Evolutionary conservation across 2,797 vertebrate species (phyloP), one percentile per base, ranked within the genome.

Genomic region (Coregonus sp.): DNA sequence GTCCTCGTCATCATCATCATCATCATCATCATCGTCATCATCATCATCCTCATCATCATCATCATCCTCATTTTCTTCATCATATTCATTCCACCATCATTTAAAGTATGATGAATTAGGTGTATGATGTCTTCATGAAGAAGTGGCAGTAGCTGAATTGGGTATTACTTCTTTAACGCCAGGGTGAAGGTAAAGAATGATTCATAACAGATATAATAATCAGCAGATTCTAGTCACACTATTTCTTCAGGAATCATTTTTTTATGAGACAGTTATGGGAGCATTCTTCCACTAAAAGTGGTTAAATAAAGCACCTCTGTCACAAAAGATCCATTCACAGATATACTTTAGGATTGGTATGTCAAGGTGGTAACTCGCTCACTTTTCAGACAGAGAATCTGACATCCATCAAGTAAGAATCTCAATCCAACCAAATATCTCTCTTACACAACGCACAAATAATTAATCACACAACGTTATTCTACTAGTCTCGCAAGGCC

Each of bases 21-120:
- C 25, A 25, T 25, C 25, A 1, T 25, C 47, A 20, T 52, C 12
- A 51, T 50, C 47, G 54, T 80, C 67, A 78, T 82, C 65, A 75
- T 85, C 71, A 75, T 77, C 51, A 1, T 40, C 37, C 6, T 9
- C 37, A 40, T 7, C 40, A 25, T 25, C 31, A 33, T 33, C 31
- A 68, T n/a, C 52, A 74, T 52, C 76, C 51, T 75, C n/a, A 50
- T 2, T 33, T 59, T 72, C 66, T 15, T 76, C 29, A 33, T 33
- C 67, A 33, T 74, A 18, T 37, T 74, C 63, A 14, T 15, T 76
- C 20, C 25, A 47, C 31, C 52, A 59, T 70, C 31, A 20, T 69
- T 14, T 16, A 59, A 18, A 5, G n/a, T 33, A 29, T 11, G 4
- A 25, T 66, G 63, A 66, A 33, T 33, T 15, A 33, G 29, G 20